Conservation (phyloP, 2,113 vertebrate genomes). For the Gnathochromis pfefferi region DNA sequence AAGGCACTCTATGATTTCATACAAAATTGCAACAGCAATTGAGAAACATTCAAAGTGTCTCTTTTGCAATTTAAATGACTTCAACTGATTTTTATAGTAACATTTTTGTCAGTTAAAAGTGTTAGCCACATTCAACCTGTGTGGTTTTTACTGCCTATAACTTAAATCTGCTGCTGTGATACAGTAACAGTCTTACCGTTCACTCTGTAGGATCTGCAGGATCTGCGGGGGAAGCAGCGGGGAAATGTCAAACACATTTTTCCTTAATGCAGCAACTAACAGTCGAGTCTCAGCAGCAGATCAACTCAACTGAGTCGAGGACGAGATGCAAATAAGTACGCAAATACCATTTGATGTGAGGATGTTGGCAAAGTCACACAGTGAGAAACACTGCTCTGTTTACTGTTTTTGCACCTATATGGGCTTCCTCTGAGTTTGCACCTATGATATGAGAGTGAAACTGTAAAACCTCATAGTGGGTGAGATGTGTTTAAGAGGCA, state of each 20-base stretch:
- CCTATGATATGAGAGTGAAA: background rate
- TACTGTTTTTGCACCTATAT: background rate
- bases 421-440: background rate
- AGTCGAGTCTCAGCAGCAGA: background rate
- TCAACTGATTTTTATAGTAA: background rate
- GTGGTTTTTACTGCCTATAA: background rate
- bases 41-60: background rate
- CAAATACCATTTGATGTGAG: background rate
- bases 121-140: background rate
- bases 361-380: background rate
- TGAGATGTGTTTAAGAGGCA: background rate
- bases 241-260: background rate
- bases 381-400: rapidly evolving
- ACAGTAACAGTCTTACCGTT: background rate
- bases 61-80: background rate
- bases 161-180: background rate
- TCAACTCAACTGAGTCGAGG: background rate
- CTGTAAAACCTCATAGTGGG: background rate
- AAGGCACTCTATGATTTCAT: background rate
- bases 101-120: background rate
- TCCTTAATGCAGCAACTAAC: background rate
- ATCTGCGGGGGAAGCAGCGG: background rate
- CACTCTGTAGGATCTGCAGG: background rate
- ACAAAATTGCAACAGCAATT: background rate
- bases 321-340: background rate